Evolutionary conservation across 2,113 vertebrate species (phyloP).

Genomic region (Antidorcas marsupialis): DNA sequence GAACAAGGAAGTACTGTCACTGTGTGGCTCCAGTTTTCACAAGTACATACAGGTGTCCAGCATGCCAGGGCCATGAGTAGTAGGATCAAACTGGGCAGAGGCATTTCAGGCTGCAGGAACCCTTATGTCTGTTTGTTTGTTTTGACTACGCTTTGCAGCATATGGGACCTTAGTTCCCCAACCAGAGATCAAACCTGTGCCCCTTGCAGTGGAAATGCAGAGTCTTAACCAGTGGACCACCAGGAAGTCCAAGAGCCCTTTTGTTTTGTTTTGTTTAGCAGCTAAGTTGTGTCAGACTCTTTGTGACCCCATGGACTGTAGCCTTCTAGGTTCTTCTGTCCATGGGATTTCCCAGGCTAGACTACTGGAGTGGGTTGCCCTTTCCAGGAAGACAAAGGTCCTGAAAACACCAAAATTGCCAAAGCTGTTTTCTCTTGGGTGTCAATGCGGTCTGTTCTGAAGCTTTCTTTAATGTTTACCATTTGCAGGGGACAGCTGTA

Average conservation of each 20-base stretch:
- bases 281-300: not conserved
- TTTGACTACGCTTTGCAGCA: not conserved
- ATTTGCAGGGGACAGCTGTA: not conserved
- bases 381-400: not conserved
- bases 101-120: not conserved
- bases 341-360: not conserved
- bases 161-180: not conserved
- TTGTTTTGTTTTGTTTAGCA: not conserved
- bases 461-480: not conserved
- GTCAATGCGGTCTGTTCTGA: not conserved
- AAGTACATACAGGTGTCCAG: not conserved
- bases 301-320: not conserved
- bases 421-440: not conserved
- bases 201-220: not conserved
- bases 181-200: not conserved
- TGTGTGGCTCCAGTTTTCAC: not conserved
- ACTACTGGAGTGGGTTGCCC: not conserved
- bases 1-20: conserved; percentile 46
- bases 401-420: not conserved
- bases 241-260: not conserved
- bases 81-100: not conserved
- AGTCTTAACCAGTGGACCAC: not conserved
- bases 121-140: not conserved
- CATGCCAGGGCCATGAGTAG: not conserved
- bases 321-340: not conserved